phyloP scores from a whole-genome alignment of 2,888 invertebrate species.

The Tetragnatha montana region DNA sequence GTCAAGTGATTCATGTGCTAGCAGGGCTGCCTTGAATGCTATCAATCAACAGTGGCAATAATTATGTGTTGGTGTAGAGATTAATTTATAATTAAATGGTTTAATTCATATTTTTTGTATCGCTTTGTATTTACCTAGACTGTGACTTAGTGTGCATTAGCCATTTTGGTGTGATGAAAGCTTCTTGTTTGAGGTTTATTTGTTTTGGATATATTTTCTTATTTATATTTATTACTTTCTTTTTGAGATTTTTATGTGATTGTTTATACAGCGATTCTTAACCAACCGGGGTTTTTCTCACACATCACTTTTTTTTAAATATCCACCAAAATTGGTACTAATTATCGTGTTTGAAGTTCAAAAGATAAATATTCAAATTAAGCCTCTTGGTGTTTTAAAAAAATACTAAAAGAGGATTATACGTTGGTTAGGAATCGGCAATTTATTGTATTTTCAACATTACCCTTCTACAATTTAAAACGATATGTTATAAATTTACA shows the following conservation, averaged over 20 bases:
- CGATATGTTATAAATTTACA: too few species aligned
- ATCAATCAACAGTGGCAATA: neutral
- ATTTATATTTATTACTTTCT: neutral
- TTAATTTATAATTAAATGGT: neutral
- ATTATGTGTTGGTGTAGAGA: neutral
- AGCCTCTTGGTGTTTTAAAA: neutral
- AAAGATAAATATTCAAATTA: neutral
- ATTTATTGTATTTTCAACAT: neutral
- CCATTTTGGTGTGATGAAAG: neutral
- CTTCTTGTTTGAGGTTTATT: neutral
- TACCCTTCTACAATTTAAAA: neutral
- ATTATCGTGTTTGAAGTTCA: neutral
- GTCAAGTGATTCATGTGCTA: neutral
- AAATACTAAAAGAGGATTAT: neutral
- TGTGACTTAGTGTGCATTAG: neutral
- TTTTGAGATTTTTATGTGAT: neutral
- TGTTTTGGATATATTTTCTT: neutral
- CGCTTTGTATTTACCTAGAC: neutral
- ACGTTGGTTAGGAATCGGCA: neutral
- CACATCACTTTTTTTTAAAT: neutral
- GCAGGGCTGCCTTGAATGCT: neutral
- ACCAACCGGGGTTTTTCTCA: neutral
- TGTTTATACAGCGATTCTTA: neutral
- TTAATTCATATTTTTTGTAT: neutral
- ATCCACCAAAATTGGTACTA: too few species aligned